phyloP scores from a whole-genome alignment of 2,797 vertebrate species.

The Psittacula derbiana region DNA sequence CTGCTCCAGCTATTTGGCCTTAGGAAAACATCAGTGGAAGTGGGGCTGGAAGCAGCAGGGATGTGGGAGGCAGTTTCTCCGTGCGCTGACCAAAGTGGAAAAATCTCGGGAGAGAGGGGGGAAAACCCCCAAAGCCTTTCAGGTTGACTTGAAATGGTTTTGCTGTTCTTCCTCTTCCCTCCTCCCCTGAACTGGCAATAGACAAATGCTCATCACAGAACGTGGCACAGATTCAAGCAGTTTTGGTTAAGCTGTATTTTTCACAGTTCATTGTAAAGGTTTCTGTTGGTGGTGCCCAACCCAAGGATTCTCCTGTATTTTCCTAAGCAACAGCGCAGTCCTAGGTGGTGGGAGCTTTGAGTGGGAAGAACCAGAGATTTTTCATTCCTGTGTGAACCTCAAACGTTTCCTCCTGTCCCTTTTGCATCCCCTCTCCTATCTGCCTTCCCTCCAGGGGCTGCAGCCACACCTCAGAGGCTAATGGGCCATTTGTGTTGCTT shows the following conservation, averaged over 20 bases:
- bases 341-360: not conserved
- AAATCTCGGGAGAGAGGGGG: not conserved
- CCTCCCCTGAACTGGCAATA: not conserved
- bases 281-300: not conserved
- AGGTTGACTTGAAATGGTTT: not conserved
- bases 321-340: not conserved
- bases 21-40: accelerated
- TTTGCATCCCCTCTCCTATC: not conserved
- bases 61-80: not conserved
- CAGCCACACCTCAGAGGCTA: not conserved
- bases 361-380: not conserved
- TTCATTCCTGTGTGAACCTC: not conserved
- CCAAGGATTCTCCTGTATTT: not conserved
- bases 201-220: not conserved
- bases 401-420: not conserved
- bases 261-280: not conserved
- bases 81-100: accelerated
- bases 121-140: not conserved
- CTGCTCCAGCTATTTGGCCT: accelerated
- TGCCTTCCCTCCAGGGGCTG: not conserved
- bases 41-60: not conserved
- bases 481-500: accelerated
- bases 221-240: not conserved
- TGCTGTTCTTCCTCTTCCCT: not conserved
- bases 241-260: slow-evolving; percentile 14